A percentile compares a stretch with the other conserved stretches of the same genome.
Conservation (phyloP, 92 coral and sea anemone genomes). For the Porites cylindrica region DNA sequence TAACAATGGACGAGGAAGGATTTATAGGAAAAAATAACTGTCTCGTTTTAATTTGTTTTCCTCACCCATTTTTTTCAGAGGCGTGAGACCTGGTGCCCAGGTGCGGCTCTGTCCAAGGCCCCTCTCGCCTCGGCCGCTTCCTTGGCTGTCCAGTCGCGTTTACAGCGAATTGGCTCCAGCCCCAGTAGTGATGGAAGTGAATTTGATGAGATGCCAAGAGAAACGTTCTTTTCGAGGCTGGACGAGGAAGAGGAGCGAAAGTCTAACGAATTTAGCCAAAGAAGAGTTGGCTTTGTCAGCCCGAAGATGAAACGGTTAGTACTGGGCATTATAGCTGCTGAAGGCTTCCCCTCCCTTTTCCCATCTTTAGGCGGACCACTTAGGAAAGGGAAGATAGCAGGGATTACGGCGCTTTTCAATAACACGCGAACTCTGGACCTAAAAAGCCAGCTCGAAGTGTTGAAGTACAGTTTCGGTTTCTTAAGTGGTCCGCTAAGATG, state of each 20-base stretch:
- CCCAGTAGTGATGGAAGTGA: conserved; percentile 53
- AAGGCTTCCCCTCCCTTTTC: too few species aligned
- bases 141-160: conserved; percentile 36
- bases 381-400: too few species aligned
- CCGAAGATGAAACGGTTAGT: conserved; percentile 16
- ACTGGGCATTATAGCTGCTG: not conserved
- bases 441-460: too few species aligned
- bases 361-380: too few species aligned
- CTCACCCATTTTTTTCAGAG: conserved; percentile 14
- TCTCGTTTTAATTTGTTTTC: too few species aligned
- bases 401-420: too few species aligned
- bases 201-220: conserved; percentile 26
- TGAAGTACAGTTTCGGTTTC: too few species aligned
- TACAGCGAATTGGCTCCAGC: conserved; percentile 30
- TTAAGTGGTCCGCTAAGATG: too few species aligned
- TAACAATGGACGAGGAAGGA: too few species aligned
- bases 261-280: not conserved
- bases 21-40: too few species aligned
- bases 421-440: too few species aligned
- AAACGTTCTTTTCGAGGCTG: conserved; percentile 31
- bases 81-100: conserved; percentile 92
- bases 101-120: conserved; percentile 55
- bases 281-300: conserved; percentile 26
- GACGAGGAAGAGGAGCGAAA: conserved; percentile 43
- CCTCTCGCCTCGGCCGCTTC: conserved; percentile 66